Conservation (phyloP, 2,797 vertebrate genomes). For the Linurgus olivaceus region DNA sequence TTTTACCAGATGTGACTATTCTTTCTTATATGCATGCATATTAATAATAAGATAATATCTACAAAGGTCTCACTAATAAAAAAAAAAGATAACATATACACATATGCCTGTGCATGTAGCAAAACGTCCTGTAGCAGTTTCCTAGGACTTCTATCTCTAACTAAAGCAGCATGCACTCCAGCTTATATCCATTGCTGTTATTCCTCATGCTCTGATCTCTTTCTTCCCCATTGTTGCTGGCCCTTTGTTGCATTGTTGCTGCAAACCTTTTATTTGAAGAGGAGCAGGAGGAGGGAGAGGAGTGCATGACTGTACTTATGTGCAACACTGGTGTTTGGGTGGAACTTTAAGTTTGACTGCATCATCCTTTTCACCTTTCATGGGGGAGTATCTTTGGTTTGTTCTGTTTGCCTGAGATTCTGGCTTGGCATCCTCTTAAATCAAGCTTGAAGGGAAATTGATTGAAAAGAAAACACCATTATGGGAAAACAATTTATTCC, state of each 20-base stretch:
- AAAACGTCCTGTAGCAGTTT: not conserved
- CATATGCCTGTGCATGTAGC: not conserved
- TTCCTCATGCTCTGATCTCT: not conserved
- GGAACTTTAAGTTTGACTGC: conserved; percentile 38
- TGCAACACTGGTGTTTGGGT: not conserved
- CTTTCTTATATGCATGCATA: not conserved
- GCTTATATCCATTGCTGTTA: rapidly evolving
- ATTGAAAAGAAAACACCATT: conserved; percentile 78
- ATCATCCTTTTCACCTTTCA: conserved; percentile 68
- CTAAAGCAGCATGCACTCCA: not conserved
- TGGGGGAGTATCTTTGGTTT: conserved; percentile 56
- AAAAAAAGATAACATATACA: not conserved
- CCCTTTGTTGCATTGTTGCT: not conserved
- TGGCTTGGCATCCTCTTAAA: conserved; percentile 74
- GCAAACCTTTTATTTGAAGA: conserved; percentile 29
- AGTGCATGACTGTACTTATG: not conserved
- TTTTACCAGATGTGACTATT: not conserved
- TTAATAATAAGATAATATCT: not conserved
- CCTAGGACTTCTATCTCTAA: not conserved
- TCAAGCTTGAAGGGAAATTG: conserved; percentile 79
- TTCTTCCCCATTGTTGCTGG: not conserved
- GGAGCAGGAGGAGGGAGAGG: not conserved
- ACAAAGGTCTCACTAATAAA: not conserved
- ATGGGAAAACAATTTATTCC: conserved; percentile 76
- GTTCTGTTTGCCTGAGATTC: conserved; percentile 38